A percentile compares a stretch with the other conserved stretches of the same genome.
Conservation (phyloP, 2,888 invertebrate genomes). For the Tipula confusa region DNA sequence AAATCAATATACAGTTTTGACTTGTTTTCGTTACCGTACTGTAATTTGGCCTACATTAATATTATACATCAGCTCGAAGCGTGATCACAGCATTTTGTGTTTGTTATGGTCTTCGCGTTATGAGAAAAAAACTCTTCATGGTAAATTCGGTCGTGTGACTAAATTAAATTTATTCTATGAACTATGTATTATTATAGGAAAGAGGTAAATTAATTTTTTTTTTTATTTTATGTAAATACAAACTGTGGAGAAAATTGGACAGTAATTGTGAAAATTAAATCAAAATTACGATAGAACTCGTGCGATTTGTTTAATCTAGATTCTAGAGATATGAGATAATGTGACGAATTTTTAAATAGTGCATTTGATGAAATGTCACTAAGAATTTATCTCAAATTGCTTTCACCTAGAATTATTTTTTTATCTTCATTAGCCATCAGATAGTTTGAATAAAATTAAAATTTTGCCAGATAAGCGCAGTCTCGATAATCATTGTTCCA, state of each 20-base stretch:
- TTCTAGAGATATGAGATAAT: too few species aligned
- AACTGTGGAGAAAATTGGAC: background rate
- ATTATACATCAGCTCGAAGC: background rate
- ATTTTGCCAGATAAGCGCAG: too few species aligned
- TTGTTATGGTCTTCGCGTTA: background rate
- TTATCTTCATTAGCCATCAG: too few species aligned
- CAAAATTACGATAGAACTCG: background rate
- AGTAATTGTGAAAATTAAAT: background rate
- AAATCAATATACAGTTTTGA: background rate
- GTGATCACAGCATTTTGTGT: background rate
- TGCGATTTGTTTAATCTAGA: too few species aligned
- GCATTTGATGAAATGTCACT: too few species aligned
- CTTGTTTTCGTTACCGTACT: background rate
- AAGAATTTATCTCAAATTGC: too few species aligned
- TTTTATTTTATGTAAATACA: background rate
- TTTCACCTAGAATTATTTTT: too few species aligned
- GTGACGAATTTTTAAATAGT: too few species aligned
- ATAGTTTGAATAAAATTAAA: too few species aligned
- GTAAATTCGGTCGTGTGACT: conserved; percentile 4
- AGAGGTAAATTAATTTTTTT: background rate
- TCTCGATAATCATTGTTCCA: too few species aligned
- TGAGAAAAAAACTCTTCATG: background rate
- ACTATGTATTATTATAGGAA: background rate
- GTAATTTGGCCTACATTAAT: conserved; percentile 4
- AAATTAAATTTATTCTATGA: background rate